phyloP scores from a whole-genome alignment of 2,888 invertebrate genomes.

The Drosophila paramelanica region DNA sequence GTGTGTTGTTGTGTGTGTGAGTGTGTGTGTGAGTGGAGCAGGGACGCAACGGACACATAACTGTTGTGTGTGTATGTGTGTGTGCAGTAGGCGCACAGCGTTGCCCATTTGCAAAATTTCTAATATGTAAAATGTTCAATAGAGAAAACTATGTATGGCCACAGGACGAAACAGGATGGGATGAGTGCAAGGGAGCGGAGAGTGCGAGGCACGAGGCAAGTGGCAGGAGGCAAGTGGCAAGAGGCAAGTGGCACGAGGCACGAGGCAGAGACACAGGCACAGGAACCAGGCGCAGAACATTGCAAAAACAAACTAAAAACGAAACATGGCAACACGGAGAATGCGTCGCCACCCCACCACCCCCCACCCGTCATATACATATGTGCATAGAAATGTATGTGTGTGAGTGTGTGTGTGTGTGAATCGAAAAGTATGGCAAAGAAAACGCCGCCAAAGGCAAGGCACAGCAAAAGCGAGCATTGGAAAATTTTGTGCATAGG shows the following conservation, averaged over 20 bases:
- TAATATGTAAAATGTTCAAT: conserved; percentile 82
- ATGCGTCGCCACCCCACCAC: background rate
- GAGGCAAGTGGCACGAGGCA: conserved; percentile 5
- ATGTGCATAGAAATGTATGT: background rate
- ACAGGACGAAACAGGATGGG: conserved; percentile 34
- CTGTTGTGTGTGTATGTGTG: conserved; percentile 13
- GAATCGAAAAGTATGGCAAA: conserved; percentile 70
- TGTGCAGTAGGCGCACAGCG: conserved; percentile 58
- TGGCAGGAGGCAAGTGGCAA: conserved; percentile 1
- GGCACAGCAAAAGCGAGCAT: conserved; percentile 41
- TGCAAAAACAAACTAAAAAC: conserved; percentile 68
- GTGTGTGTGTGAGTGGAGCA: background rate
- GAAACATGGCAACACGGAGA: conserved; percentile 59
- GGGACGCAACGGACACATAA: conserved; percentile 65
- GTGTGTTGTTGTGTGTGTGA: conserved; percentile 20
- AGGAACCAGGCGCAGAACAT: conserved; percentile 8
- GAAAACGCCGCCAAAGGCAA: conserved; percentile 74
- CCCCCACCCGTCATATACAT: background rate
- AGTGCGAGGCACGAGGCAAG: background rate
- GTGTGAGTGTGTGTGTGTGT: conserved; percentile 25
- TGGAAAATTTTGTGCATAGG: conserved; percentile 56
- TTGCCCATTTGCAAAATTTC: conserved; percentile 79
- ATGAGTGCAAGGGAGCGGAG: conserved; percentile 14
- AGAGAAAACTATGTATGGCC: conserved; percentile 77
- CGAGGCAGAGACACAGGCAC: conserved; percentile 2